Conservation (phyloP, 2,888 invertebrate genomes). For the Lasius fuliginosus region DNA sequence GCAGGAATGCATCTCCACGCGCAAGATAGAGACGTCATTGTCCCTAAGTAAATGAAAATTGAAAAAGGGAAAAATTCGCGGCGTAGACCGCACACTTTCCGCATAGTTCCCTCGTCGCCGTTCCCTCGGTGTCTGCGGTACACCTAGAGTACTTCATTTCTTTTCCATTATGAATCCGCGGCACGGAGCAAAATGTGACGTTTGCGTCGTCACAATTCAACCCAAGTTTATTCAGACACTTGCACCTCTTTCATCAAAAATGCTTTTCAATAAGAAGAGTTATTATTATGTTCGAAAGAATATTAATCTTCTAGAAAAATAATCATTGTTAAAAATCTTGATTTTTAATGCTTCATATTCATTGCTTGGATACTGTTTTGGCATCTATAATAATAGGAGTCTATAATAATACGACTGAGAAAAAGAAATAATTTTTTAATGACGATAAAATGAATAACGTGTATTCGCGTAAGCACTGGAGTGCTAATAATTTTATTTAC, state of each 20-base stretch:
- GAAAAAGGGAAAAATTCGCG: slow-evolving; percentile 22
- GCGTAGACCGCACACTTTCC: slow-evolving; percentile 7
- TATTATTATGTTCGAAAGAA: background rate
- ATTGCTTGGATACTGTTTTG: background rate
- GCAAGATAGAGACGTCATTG: slow-evolving; percentile 36
- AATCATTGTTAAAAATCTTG: background rate
- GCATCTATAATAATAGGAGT: background rate
- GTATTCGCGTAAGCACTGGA: background rate
- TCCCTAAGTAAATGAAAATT: slow-evolving; percentile 53
- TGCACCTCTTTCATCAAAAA: no score
- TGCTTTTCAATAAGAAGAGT: background rate
- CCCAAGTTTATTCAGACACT: background rate
- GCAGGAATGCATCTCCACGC: slow-evolving; percentile 27
- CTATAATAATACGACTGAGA: background rate
- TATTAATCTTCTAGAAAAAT: background rate
- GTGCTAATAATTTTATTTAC: background rate
- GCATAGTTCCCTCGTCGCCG: background rate
- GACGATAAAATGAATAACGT: background rate
- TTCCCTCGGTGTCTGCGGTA: background rate
- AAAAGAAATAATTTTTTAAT: no score
- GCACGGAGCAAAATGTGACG: background rate
- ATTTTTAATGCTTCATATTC: background rate
- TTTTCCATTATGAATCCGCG: slow-evolving; percentile 21
- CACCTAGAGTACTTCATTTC: background rate
- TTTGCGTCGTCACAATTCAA: background rate